A percentile compares a stretch with the other conserved stretches of the same genome.
These are phyloP conservation scores for Hoplostethus atlanticus DNA, from an alignment of 2,797 vertebrate species.

Conservation along the genomic window DNA sequence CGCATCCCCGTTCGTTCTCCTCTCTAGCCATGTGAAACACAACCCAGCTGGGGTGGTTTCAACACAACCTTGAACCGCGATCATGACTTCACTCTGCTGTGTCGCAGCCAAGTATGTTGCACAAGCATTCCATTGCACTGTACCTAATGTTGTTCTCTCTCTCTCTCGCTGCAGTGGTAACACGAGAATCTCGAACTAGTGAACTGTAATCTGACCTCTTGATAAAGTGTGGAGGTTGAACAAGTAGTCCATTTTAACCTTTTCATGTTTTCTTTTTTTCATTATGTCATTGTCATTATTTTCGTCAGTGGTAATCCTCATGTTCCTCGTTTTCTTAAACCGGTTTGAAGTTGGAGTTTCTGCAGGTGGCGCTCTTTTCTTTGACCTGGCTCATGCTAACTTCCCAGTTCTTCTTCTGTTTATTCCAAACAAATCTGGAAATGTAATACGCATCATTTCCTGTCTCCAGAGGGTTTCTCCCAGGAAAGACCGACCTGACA, in stretches of 20 bases:
- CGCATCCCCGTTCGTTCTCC: constrained; percentile 27
- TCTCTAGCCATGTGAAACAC: constrained; percentile 47
- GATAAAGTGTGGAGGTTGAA: constrained; percentile 29
- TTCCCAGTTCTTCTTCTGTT: no score
- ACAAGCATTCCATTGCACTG: constrained; percentile 33
- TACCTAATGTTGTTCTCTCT: constrained; percentile 2
- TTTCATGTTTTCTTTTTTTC: no score
- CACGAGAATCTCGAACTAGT: constrained; percentile 18
- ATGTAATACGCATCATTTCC: no score
- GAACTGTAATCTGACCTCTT: constrained; percentile 16
- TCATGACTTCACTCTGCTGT: constrained; percentile 35
- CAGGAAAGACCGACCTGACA: no score
- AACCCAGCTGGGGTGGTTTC: constrained; percentile 59
- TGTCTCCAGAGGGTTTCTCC: no score
- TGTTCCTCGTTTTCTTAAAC: neutral
- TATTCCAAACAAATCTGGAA: no score
- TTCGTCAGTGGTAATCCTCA: no score
- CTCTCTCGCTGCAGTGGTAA: neutral
- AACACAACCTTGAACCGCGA: constrained; percentile 53
- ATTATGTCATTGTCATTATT: no score
- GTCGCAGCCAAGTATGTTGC: constrained; percentile 41
- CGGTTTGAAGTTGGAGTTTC: no score
- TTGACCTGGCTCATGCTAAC: no score
- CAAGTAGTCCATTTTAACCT: no score
- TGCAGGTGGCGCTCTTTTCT: no score